Conservation (phyloP, 2,888 invertebrate species). For the Prosapia bicincta region DNA sequence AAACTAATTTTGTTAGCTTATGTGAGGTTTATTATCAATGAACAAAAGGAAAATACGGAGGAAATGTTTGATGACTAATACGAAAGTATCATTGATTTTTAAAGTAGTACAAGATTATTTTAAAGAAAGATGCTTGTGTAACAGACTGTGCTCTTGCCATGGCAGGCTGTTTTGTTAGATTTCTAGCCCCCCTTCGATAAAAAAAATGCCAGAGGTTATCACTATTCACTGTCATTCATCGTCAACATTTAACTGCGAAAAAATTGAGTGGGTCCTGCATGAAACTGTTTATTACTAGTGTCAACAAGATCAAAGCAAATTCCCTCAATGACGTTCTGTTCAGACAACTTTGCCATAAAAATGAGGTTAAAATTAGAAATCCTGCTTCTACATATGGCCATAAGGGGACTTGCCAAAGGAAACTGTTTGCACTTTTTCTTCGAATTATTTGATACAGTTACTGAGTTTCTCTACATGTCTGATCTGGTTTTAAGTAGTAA, state of each 20-base stretch:
- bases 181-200: background rate
- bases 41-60: slow-evolving; percentile 29
- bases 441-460: no score
- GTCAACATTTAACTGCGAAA: background rate
- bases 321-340: background rate
- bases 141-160: slow-evolving; percentile 29
- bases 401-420: no score
- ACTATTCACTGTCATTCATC: background rate
- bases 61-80: slow-evolving; percentile 30
- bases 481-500: no score
- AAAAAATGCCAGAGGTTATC: background rate
- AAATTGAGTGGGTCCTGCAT: background rate
- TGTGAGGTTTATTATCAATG: slow-evolving; percentile 29
- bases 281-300: background rate
- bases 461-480: no score
- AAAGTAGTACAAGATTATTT: slow-evolving; percentile 13
- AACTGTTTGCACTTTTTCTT: no score
- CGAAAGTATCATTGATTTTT: slow-evolving; percentile 25
- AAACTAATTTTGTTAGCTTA: slow-evolving; percentile 26
- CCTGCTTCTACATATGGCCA: no score
- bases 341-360: no score
- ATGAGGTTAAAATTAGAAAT: no score
- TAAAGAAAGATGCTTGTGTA: slow-evolving; percentile 12
- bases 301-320: background rate
- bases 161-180: background rate